These are phyloP conservation scores for Lagocephalus sceleratus DNA, from an alignment of 2,797 vertebrate genomes.

Conservation along the genomic window DNA sequence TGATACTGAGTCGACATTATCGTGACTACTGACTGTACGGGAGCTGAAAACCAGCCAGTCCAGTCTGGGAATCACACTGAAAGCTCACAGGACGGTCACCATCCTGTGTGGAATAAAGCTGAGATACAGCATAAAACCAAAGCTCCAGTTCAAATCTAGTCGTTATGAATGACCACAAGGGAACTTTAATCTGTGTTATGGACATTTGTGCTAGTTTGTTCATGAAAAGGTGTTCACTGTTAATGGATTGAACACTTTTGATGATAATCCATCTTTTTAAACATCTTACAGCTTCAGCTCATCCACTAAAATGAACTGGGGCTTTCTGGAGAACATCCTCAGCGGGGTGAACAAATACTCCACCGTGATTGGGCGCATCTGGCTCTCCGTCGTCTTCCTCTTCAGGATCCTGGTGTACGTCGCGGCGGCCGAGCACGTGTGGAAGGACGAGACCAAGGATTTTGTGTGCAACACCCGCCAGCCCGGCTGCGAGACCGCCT, in stretches of 20 bases:
- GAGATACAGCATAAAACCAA: no score
- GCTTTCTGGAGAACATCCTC: constrained; percentile 79
- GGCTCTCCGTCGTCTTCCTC: constrained; percentile 84
- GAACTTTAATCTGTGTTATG: no score
- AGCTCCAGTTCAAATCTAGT: no score
- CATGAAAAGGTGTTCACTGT: no score
- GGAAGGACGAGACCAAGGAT: constrained; percentile 85
- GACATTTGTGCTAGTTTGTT: no score
- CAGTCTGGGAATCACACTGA: no score
- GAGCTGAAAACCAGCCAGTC: no score
- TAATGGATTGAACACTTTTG: background rate
- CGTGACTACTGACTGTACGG: no score
- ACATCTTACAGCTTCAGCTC: background rate
- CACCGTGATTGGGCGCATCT: constrained; percentile 82
- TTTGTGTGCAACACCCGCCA: constrained; percentile 85
- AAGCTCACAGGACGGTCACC: no score
- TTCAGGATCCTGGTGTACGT: constrained; percentile 85
- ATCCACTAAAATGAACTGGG: constrained; percentile 83
- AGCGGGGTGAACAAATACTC: constrained; percentile 89
- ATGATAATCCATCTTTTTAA: background rate
- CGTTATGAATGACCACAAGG: no score
- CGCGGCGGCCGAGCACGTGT: constrained; percentile 83
- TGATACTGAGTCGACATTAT: no score
- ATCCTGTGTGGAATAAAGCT: no score
- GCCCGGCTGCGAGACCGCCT: constrained; percentile 87